Evolutionary conservation across 2,888 invertebrate genomes (phyloP).

Genomic region (Busseola fusca): DNA sequence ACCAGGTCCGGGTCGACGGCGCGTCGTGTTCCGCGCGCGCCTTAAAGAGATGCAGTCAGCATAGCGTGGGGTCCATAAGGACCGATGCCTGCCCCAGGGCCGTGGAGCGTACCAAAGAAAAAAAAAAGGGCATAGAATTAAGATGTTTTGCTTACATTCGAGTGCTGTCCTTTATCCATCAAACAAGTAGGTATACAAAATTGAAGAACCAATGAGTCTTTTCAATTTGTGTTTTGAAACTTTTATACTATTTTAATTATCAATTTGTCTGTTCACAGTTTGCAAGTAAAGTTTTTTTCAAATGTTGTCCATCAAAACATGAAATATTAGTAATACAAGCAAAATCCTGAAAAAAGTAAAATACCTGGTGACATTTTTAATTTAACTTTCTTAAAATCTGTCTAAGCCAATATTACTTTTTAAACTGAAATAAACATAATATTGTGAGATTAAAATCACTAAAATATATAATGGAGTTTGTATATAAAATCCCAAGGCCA

Average conservation of each 20-base stretch:
- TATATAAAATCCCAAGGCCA: neutral
- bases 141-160: neutral
- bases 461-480: slow-evolving; percentile 16
- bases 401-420: neutral
- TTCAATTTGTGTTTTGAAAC: neutral
- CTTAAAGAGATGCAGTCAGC: no score
- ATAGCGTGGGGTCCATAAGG: no score
- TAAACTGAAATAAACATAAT: neutral
- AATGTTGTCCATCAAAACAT: neutral
- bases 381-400: neutral
- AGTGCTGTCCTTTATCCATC: neutral
- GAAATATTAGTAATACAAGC: neutral
- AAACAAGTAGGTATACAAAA: neutral
- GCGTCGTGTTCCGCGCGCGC: no score
- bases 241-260: neutral
- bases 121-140: no score
- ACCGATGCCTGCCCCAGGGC: no score
- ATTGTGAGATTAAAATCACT: slow-evolving; percentile 5
- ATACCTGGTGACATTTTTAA: neutral
- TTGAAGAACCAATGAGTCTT: neutral
- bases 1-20: no score
- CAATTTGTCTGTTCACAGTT: neutral
- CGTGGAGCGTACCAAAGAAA: no score
- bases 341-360: no score
- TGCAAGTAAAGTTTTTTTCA: neutral